Conservation (phyloP, 2,888 invertebrate species). For the Tenthredo notha region DNA sequence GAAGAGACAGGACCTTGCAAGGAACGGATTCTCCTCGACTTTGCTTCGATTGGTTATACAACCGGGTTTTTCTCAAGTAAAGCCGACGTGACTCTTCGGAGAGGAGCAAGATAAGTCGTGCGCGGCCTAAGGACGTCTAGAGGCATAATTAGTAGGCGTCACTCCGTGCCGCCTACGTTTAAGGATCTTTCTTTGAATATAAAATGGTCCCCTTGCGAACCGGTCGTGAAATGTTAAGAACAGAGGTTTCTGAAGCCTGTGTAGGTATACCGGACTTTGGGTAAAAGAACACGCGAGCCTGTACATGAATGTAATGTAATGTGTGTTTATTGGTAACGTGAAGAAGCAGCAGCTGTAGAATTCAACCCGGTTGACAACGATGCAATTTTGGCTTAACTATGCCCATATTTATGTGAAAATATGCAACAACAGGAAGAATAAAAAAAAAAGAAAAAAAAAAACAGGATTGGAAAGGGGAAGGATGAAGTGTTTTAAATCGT, state of each 20-base stretch:
- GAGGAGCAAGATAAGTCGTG: constrained; percentile 55
- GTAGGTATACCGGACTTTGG: background rate
- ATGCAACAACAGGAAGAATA: background rate
- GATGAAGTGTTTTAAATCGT: constrained; percentile 66
- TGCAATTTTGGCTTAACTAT: constrained; percentile 20
- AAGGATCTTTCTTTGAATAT: constrained; percentile 49
- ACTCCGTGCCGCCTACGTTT: constrained; percentile 56
- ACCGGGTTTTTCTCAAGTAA: constrained; percentile 73
- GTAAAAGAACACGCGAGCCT: constrained; percentile 22
- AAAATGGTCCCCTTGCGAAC: constrained; percentile 34
- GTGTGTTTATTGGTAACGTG: background rate
- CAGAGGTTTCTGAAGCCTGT: constrained; percentile 5
- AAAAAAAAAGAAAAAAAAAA: too few relatives aligned
- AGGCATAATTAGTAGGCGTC: constrained; percentile 78
- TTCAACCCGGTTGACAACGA: constrained; percentile 43
- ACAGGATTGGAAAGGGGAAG: background rate
- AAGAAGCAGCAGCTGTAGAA: constrained; percentile 36
- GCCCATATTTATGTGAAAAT: constrained; percentile 20
- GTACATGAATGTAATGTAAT: background rate
- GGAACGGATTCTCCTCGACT: constrained; percentile 57
- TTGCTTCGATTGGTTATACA: constrained; percentile 74
- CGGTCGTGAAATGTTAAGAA: constrained; percentile 47
- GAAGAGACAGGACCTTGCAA: constrained; percentile 53
- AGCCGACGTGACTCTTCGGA: constrained; percentile 55
- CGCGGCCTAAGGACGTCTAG: constrained; percentile 71